Evolutionary conservation across 2,113 vertebrate genomes (phyloP), one percentile per base, ranked within the genome.

Genomic region (Nothoprocta perdicaria): DNA sequence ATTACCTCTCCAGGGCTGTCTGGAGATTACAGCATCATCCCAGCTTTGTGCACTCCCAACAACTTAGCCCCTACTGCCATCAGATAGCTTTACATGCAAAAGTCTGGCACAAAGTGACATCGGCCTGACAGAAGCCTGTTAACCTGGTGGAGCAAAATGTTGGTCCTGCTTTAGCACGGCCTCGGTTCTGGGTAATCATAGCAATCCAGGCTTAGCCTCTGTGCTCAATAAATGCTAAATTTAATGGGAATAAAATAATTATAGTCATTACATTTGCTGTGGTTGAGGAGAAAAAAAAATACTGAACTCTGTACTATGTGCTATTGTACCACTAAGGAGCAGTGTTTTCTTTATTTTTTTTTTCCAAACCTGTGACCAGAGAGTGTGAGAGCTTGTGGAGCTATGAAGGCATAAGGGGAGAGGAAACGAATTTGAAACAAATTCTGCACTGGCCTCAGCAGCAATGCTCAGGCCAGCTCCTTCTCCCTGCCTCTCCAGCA

Each of bases 91-190:
- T 21, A 40, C 29, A 74, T 66, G 46, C 45, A 33, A 53, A 31
- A 85, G 48, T 18, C n/a, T 46, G 61, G 57, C 46, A 33, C 38
- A 10, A 66, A 21, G 15, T 11, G 27, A 23, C 29, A 4, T 13
- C 15, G 55, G 46, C 80, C 23, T 14, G 40, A 29, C 40, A 52
- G 26, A 46, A 72, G 24, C 61, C 61, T 21, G 3, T 33, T 0
- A 0, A 16, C 24, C 52, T 43, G 38, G 31, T 62, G 73, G 11
- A 55, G 5, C 0, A 1, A 6, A n/a, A 6, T 16, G 19, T 16
- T 94, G 77, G 63, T 63, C n/a, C 50, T 66, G 40, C n/a, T 91
- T 93, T 45, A 50, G 73, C 57, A 63, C 26, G 16, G 17, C 29
- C 5, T 11, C 24, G 6, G 85, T 6, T 2, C 40, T 69, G 72